These are phyloP conservation scores for Danionella cerebrum DNA, from an alignment of 2,113 vertebrate genomes.

Conservation along the genomic window DNA sequence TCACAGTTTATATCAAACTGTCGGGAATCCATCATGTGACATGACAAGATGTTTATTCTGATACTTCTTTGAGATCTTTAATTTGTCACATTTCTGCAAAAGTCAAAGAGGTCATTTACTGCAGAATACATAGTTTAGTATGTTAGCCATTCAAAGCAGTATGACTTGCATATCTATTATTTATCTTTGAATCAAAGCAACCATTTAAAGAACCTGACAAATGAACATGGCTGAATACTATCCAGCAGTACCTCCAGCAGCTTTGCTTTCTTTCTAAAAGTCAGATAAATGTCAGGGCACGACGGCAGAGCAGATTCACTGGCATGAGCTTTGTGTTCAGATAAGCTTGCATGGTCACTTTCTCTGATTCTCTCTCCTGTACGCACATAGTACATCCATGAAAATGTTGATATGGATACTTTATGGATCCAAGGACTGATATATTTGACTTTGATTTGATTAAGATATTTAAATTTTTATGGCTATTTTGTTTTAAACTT, in stretches of 20 bases:
- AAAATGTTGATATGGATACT: background rate
- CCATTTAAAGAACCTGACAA: no score
- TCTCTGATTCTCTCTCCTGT: background rate
- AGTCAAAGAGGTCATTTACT: no score
- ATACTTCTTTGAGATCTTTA: background rate
- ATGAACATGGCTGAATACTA: background rate
- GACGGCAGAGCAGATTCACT: background rate
- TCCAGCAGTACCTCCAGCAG: background rate
- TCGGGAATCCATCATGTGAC: background rate
- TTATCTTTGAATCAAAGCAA: no score
- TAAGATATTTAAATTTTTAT: no score
- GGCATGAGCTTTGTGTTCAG: background rate
- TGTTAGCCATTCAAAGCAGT: no score
- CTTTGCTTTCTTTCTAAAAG: slow-evolving; percentile 1
- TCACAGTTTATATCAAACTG: background rate
- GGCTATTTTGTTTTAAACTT: no score
- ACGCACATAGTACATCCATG: background rate
- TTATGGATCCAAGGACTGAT: no score
- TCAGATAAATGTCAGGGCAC: slow-evolving; percentile 24
- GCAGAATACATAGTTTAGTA: no score
- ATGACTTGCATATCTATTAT: no score
- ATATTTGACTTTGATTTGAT: no score
- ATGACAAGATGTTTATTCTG: no score
- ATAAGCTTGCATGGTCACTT: background rate
- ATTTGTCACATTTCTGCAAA: background rate